phyloP scores from a whole-genome alignment of 2,113 vertebrate species.

The Zootoca vivipara region DNA sequence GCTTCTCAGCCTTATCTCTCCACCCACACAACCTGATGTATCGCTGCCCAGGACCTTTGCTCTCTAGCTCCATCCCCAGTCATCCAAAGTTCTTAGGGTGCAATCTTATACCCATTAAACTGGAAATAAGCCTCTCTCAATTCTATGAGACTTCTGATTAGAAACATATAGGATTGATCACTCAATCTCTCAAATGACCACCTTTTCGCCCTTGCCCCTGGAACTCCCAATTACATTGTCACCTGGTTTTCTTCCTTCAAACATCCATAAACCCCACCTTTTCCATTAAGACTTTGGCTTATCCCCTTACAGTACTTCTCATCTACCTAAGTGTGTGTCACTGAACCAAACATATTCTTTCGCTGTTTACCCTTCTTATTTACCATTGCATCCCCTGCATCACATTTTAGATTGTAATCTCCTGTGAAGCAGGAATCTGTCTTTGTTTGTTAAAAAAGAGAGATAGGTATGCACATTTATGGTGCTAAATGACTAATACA shows the following conservation, averaged over 20 bases:
- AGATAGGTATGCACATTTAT: not conserved
- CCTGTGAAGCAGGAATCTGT: not conserved
- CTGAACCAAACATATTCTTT: too few relatives aligned
- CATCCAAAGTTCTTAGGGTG: too few relatives aligned
- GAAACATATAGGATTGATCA: not conserved
- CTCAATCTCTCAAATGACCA: not conserved
- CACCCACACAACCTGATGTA: not conserved
- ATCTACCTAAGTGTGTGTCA: not conserved
- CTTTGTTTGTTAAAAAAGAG: not conserved
- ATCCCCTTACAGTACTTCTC: not conserved
- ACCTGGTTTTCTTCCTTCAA: not conserved
- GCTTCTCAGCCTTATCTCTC: not conserved
- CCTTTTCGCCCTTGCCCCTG: not conserved
- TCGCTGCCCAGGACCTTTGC: not conserved
- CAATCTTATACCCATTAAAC: too few relatives aligned
- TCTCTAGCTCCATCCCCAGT: too few relatives aligned
- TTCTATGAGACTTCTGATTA: too few relatives aligned
- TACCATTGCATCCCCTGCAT: not conserved
- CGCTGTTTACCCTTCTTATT: not conserved
- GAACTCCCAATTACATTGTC: not conserved
- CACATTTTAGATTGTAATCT: not conserved
- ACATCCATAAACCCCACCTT: not conserved
- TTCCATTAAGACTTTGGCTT: not conserved
- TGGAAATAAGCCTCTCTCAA: too few relatives aligned
- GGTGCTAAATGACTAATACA: not conserved